Evolutionary conservation across 2,113 vertebrate genomes (phyloP).

Genomic region (Eudyptes chrysolophus): DNA sequence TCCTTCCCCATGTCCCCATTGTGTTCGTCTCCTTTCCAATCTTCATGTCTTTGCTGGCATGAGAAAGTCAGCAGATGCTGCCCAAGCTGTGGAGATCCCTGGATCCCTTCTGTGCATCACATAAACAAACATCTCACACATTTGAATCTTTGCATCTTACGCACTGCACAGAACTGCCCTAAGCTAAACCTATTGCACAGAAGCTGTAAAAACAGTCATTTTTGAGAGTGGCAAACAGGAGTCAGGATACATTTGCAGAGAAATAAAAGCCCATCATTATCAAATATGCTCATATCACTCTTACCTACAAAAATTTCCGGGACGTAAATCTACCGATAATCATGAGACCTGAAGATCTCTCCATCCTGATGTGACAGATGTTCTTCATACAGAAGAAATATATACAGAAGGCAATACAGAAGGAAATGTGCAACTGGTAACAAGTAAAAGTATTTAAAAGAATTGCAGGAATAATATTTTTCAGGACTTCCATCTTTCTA

Average conservation of each 20-base stretch:
- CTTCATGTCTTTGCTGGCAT: background rate
- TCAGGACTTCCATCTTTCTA: background rate
- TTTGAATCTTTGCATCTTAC: background rate
- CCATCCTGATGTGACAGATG: background rate
- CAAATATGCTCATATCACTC: background rate
- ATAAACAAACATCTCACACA: background rate
- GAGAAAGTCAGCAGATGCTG: background rate
- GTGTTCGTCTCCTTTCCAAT: background rate
- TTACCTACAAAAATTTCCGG: background rate
- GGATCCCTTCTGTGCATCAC: background rate
- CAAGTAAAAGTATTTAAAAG: background rate
- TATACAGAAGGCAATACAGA: background rate
- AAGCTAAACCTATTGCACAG: background rate
- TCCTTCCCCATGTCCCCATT: background rate
- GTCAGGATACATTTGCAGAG: background rate
- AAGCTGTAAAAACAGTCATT: background rate
- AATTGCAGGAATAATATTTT: background rate
- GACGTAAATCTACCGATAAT: background rate
- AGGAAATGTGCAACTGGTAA: background rate
- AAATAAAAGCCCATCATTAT: background rate
- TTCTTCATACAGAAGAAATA: no score
- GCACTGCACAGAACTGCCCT: background rate
- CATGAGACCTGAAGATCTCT: background rate
- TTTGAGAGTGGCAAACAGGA: background rate
- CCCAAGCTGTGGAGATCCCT: background rate